Conservation (phyloP, 2,797 vertebrate genomes). For the Hephaestus fuliginosus region DNA sequence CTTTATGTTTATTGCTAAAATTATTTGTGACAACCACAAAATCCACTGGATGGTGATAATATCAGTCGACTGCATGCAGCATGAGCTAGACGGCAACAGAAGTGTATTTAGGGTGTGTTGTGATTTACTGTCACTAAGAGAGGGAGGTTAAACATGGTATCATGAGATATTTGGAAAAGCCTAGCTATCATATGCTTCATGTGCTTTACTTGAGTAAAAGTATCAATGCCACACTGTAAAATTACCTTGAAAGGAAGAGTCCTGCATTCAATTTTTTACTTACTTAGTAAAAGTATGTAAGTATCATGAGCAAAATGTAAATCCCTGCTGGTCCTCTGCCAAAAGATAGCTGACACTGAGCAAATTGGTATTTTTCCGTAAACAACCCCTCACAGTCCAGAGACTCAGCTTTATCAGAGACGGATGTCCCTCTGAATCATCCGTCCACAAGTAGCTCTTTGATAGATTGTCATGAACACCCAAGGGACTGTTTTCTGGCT, state of each 20-base stretch:
- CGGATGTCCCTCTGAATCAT: slow-evolving; percentile 51
- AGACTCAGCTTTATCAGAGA: slow-evolving; percentile 59
- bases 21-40: slow-evolving; percentile 48
- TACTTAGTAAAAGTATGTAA: too few relatives aligned
- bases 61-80: slow-evolving; percentile 8
- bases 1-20: slow-evolving; percentile 31
- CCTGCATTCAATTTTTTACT: too few relatives aligned
- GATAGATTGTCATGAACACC: slow-evolving; percentile 41
- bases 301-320: not conserved
- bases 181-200: not conserved
- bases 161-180: not conserved
- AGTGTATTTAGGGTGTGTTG: not conserved
- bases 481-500: slow-evolving; percentile 9
- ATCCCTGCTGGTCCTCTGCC: slow-evolving; percentile 55
- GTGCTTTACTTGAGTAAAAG: not conserved
- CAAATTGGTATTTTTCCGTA: slow-evolving; percentile 76
- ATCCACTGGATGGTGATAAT: slow-evolving; percentile 30
- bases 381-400: slow-evolving; percentile 66
- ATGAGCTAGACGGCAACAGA: slow-evolving; percentile 7
- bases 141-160: not conserved
- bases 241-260: not conserved
- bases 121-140: not conserved
- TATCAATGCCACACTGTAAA: not conserved
- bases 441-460: slow-evolving; percentile 46
- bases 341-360: slow-evolving; percentile 58